Base-by-base conservation (phyloP, 2,113 vertebrate genomes). In the Apus apus region DNA sequence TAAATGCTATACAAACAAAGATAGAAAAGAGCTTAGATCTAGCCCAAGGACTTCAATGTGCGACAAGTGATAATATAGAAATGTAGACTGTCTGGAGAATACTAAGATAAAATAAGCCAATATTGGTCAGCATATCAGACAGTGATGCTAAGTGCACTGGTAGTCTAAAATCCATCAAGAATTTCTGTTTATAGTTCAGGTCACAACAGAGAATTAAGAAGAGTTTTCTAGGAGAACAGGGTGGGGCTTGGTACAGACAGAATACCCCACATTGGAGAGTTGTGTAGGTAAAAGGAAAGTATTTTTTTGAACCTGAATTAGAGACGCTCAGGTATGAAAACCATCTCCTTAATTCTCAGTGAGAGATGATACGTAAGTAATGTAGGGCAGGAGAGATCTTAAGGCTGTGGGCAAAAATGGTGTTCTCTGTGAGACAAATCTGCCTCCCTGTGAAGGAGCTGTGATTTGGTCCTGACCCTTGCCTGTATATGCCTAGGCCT, bases 1-100 rank as follows among this genome's bases (percentile, higher is more conserved):
- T 86, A 86, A 95, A 93, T 62, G 32, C 29, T 71, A 48, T 43
- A 74, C 56, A 94, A 88, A 86, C 5, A 80, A 84, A 88, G 79
- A 81, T 20, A 93, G 38, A 38, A 74, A 86, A 71, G 11, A 80
- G 46, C 66, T 85, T 68, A 85, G 27, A 73, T 83, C 30, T 66
- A 88, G 45, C 75, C 50, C 71, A 80, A 83, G n/a, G 60, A 73
- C 75, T 83, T 58, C 73, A 95, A 72, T 0, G 0, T 53, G 46
- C 13, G 34, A 85, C 18, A 85, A 79, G 54, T 36, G 85, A 70
- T 94, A 93, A 68, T 64, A 81, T 20, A 87, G 34, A 95, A 93
- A 82, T 53, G 14, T 25, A 57, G 85, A 61, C 18, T 36, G 23
- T 45, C 61, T 83, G 30, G 40, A 93, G 62, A 87, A 87, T 54